phyloP scores from a whole-genome alignment of 1,140 invertebrate species.

The Drosophila arizonae region DNA sequence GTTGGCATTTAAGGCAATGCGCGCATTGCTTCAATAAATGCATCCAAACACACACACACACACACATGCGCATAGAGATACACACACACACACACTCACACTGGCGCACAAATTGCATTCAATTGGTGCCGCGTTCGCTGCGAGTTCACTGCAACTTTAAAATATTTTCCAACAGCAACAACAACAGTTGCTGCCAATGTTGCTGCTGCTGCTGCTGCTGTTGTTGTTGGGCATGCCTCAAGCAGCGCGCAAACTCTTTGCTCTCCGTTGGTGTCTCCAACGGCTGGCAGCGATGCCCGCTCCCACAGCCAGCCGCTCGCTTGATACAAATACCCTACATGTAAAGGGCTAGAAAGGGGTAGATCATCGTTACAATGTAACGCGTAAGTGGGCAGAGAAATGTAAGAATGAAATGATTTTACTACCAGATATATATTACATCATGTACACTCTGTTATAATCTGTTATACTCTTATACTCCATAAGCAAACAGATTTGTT shows the following conservation, averaged over 20 bases:
- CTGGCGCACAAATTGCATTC: constrained; percentile 69
- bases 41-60: constrained; percentile 47
- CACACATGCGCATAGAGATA: constrained; percentile 6
- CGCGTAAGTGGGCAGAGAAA: background rate
- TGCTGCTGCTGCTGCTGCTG: constrained; percentile 11
- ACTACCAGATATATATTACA: background rate
- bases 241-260: constrained; percentile 44
- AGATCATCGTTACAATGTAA: constrained; percentile 1
- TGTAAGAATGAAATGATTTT: background rate
- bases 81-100: constrained; percentile 34
- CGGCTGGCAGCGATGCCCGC: constrained; percentile 21
- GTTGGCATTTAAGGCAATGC: constrained; percentile 79
- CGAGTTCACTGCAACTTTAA: constrained; percentile 80
- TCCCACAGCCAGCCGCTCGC: constrained; percentile 41
- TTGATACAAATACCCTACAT: constrained; percentile 26
- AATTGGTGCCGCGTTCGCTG: constrained; percentile 74
- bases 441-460: background rate
- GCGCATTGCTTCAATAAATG: constrained; percentile 81
- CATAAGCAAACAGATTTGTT: background rate
- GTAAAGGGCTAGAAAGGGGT: constrained; percentile 18
- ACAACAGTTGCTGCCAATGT: constrained; percentile 47
- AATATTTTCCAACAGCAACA: constrained; percentile 76
- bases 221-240: constrained; percentile 61
- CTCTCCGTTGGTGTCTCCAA: constrained; percentile 25
- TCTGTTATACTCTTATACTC: background rate